phyloP scores from a whole-genome alignment of 2,888 invertebrate genomes.

The Drosophila formosana region DNA sequence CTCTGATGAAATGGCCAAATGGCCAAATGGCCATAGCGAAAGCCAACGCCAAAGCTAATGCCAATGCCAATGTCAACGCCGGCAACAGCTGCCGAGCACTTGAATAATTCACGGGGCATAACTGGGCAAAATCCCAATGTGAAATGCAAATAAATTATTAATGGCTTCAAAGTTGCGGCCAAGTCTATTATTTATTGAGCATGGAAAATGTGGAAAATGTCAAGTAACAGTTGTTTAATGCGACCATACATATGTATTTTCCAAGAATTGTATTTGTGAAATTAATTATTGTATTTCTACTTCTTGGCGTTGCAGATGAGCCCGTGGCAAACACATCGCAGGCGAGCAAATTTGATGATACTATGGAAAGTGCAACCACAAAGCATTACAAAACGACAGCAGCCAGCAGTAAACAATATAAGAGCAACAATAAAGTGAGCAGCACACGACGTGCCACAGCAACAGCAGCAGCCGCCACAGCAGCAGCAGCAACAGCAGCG shows the following conservation, averaged over 20 bases:
- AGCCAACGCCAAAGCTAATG: background rate
- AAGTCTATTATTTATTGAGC: constrained; percentile 11
- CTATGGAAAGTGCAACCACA: constrained; percentile 83
- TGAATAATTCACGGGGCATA: constrained; percentile 12
- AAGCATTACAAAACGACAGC: constrained; percentile 70
- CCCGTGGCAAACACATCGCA: constrained; percentile 77
- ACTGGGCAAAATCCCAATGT: constrained; percentile 7
- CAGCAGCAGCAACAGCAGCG: constrained; percentile 46
- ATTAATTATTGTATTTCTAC: background rate
- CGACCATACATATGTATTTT: no score
- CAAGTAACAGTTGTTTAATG: constrained; percentile 5
- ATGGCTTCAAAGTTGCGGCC: constrained; percentile 6
- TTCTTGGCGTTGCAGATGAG: constrained; percentile 77
- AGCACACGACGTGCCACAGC: constrained; percentile 68
- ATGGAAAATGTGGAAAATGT: background rate
- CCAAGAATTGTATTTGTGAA: background rate
- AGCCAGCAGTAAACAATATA: constrained; percentile 70
- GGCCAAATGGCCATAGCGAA: constrained; percentile 8
- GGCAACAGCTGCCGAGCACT: constrained; percentile 30
- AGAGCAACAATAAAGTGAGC: constrained; percentile 63
- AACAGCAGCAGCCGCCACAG: constrained; percentile 55
- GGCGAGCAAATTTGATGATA: constrained; percentile 69
- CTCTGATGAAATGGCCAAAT: constrained; percentile 20
- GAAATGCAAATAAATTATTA: constrained; percentile 31
- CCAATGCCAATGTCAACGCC: background rate